These are phyloP conservation scores for Tympanoctomys barrerae DNA, from an alignment of 2,797 vertebrate species.

Conservation along the genomic window DNA sequence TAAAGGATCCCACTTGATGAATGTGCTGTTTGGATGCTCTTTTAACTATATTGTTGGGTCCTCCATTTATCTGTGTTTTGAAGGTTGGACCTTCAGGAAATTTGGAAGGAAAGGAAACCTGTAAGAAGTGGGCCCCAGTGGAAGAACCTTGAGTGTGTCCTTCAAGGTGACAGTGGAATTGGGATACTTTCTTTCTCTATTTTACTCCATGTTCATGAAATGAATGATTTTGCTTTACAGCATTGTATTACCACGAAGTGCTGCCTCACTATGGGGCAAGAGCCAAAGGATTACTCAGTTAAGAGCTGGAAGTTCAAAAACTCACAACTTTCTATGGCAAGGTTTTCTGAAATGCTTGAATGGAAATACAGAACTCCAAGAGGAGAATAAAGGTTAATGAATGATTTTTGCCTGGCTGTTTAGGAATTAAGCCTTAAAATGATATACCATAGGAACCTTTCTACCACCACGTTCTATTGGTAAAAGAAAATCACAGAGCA, in stretches of 20 bases:
- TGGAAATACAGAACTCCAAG: not conserved
- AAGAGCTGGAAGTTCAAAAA: no score
- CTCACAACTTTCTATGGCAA: not conserved
- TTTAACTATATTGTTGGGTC: not conserved
- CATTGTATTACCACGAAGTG: no score
- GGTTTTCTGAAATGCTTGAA: not conserved
- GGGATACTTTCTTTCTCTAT: no score
- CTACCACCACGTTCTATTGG: not conserved
- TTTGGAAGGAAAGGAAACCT: no score
- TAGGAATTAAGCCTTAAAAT: not conserved
- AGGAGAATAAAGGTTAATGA: not conserved
- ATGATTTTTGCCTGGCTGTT: not conserved
- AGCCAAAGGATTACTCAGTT: no score
- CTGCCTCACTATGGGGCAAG: not conserved
- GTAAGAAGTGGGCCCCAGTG: not conserved
- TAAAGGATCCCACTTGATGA: not conserved
- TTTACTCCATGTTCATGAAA: not conserved
- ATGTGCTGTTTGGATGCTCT: not conserved
- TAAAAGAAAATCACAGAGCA: not conserved
- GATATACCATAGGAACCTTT: no score
- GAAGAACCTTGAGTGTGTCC: not conserved
- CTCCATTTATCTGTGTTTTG: not conserved
- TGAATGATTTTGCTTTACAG: not conserved
- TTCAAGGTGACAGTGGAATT: no score
- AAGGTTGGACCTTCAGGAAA: not conserved